Percentiles rank a stretch among this genome's conserved stretches.
phyloP scores from a whole-genome alignment of 2,797 vertebrate genomes.

The Fringilla coelebs region DNA sequence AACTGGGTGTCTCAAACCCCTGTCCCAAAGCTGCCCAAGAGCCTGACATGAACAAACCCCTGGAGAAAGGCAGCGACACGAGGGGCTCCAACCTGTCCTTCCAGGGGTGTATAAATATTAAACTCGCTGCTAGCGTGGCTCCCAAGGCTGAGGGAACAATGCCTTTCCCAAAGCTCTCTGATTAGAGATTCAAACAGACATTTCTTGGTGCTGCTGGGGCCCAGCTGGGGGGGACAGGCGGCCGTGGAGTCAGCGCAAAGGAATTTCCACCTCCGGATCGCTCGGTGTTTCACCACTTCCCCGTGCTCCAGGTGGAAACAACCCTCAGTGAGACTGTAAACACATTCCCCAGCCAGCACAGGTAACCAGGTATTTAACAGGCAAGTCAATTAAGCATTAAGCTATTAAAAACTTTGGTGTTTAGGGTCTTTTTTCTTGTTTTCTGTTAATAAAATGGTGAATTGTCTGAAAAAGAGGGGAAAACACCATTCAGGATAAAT shows the following conservation, averaged over 20 bases:
- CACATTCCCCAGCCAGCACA: background rate
- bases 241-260: background rate
- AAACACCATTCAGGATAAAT: background rate
- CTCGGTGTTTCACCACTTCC: background rate
- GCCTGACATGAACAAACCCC: rapidly evolving
- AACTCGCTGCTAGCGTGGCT: background rate
- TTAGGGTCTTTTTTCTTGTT: background rate
- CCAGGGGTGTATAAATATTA: slow-evolving; percentile 47
- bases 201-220: slow-evolving; percentile 42
- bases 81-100: background rate
- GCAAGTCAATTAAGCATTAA: background rate
- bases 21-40: background rate
- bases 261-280: slow-evolving; percentile 15
- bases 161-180: slow-evolving; percentile 1
- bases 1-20: background rate
- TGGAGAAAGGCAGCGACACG: rapidly evolving
- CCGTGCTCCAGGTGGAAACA: slow-evolving; percentile 26
- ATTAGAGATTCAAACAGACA: slow-evolving; percentile 25
- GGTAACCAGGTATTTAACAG: background rate
- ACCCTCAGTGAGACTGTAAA: background rate
- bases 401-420: background rate
- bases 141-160: slow-evolving; percentile 25
- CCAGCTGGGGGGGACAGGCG: slow-evolving; percentile 13
- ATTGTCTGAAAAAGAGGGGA: rapidly evolving
- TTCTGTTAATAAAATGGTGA: background rate